Conservation (phyloP, 2,113 vertebrate species). For the Ornithorhynchus anatinus region DNA sequence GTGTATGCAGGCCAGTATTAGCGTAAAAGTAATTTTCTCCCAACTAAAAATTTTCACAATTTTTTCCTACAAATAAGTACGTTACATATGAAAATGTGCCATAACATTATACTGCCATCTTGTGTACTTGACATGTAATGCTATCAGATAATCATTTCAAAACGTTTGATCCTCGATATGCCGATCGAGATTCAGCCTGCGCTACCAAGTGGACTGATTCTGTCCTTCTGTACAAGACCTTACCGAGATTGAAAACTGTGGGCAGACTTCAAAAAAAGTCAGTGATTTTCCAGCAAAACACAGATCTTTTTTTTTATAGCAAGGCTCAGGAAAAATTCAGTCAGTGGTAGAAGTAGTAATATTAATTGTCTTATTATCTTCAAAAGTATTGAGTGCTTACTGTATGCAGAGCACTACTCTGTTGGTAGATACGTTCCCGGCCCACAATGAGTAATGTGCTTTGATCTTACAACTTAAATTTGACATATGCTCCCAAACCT, state of each 20-base stretch:
- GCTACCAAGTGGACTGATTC: no score
- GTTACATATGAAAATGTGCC: not conserved
- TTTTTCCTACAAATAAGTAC: not conserved
- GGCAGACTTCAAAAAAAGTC: not conserved
- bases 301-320: no score
- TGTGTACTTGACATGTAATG: conserved; percentile 44
- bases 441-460: no score
- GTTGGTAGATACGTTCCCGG: no score
- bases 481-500: no score
- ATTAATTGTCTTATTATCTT: not conserved
- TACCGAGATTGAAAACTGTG: not conserved
- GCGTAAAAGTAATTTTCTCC: not conserved
- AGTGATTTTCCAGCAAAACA: not conserved
- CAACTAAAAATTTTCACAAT: not conserved
- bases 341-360: not conserved
- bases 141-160: not conserved
- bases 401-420: not conserved
- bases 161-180: not conserved
- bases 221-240: no score
- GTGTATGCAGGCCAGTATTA: not conserved
- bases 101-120: conserved; percentile 38
- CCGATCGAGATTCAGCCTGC: no score
- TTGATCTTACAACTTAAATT: no score
- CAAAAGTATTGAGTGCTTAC: not conserved
- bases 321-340: not conserved